Base-by-base conservation (phyloP, 92 coral and sea anemone genomes). In the Meandrina meandrites region DNA sequence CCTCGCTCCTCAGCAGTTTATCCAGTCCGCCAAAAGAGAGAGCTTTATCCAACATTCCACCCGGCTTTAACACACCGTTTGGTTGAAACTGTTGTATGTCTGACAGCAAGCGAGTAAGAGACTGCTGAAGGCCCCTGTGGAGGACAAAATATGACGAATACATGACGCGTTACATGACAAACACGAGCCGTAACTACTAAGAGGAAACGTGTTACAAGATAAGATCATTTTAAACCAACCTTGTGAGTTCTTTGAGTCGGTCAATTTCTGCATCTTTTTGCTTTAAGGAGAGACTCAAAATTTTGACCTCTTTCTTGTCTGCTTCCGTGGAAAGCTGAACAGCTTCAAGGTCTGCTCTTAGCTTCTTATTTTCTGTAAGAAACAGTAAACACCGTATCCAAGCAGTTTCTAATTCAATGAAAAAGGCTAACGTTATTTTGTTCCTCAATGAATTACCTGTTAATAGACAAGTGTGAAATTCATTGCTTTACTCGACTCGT, bases 221-320 rank as follows among this genome's bases (percentile, higher is more conserved):
- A 48, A 48, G 4, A 48, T 13, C 8, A 1, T 48, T 36, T 54
- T 0, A 22, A 0, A 40, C 67, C 11, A 86, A 96, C 99, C 98
- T 93, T 18, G 98, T 90, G 19, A 95, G 93, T 74, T 96, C 97
- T 37, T 93, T 94, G 30, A 96, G 91, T 60, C 99, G 90, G 66
- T 95, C 99, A 27, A 96, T 93, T 86, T 96, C 99, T 48, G 96
- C 91, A 45, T 96, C 99, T 76, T 96, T 94, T 76, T 96, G 99
- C 84, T 93, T 90, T 75, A 96, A 83, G 37, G 95, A 84, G 48
- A 96, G 91, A 45, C 78, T 92, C 42, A 96, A 71, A 42, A 96
- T 95, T 76, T 64, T 89, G 88, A 84, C 84, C 76, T 96, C 99
- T 89, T 96, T 96, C 92, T 87, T 90, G 57, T 86, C 91, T 9